Evolutionary conservation across 53 echinoderm and acorn worm genomes (phyloP), one percentile per base, ranked within the genome.

Genomic region (Mesocentrotus franciscanus): DNA sequence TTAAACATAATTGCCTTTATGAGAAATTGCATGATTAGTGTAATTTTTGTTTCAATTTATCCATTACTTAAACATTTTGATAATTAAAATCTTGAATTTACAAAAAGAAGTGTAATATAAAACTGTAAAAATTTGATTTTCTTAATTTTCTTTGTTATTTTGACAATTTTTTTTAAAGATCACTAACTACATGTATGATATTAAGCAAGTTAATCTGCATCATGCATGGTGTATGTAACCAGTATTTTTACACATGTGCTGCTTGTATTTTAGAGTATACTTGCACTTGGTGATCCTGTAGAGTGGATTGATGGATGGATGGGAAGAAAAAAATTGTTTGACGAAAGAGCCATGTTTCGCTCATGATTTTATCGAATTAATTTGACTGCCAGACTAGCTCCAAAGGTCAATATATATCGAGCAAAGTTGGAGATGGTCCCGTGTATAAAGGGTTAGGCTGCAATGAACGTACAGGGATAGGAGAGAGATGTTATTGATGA

Each of bases 351-450:
- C 60, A 60, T 60, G 90, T 90, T 90, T 60, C 33, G 90, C 60
- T 90, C 90, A 90, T 90, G 90, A 90, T 90, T 90, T 90, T 90
- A 90, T 90, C 90, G 60, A 90, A 90, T 90, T 90, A 90, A 90
- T 90, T 90, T 90, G 60, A 60, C 60, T 90, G 90, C 90, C 90
- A 85, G 90, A 90, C 90, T 90, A 59, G 60, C 90, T 90, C 29
- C 60, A 90, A 90, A 90, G 85, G 90, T 90, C 90, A 90, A 90
- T 90, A 90, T 90, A 90, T 90, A 81, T 81, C 36, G 12, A 22
- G 36, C 36, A 81, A 78, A 36, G 42, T 39, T 81, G 42, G 81
- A 81, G 81, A 81, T 81, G 81, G 81, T 36, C 36, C 42, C 42
- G 17, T 16, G 22, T 39, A 33, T 81, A 81, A 81, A 74, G 74